Evolutionary conservation across 64 coral and sea anemone species (phyloP).

Genomic region (Dendrophyllia cribrosa): DNA sequence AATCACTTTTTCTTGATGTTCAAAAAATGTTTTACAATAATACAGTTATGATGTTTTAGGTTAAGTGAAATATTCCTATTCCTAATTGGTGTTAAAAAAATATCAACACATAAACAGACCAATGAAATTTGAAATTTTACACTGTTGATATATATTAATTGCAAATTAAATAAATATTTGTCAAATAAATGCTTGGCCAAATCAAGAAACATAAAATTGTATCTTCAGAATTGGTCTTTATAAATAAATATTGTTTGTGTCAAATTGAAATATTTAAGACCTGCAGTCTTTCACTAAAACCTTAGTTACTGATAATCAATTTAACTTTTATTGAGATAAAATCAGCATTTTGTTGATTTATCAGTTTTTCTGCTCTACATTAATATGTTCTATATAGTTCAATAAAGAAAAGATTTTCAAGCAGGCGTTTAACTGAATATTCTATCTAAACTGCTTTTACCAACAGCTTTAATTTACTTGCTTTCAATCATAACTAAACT

Average conservation of each 20-base stretch:
- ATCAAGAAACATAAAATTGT: conserved; percentile 9
- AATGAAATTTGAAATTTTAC: conserved; percentile 37
- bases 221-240: not conserved
- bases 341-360: not conserved
- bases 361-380: not conserved
- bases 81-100: not conserved
- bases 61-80: not conserved
- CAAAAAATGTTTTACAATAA: not conserved
- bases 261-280: conserved; percentile 17
- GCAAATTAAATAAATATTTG: not conserved
- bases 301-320: not conserved
- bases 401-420: not conserved
- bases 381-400: not conserved
- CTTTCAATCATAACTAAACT: not conserved
- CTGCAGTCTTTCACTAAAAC: not conserved
- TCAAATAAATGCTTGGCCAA: conserved; percentile 7
- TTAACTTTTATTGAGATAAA: not conserved
- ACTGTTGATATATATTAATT: conserved; percentile 4
- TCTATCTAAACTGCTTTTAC: not conserved
- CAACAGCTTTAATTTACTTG: not conserved
- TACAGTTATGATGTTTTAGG: too few relatives aligned
- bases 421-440: not conserved
- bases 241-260: conserved; percentile 1
- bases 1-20: not conserved
- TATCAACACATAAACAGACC: not conserved